Base-by-base conservation (phyloP, 1,140 invertebrate genomes). In the Pogonomyrmex barbatus region DNA sequence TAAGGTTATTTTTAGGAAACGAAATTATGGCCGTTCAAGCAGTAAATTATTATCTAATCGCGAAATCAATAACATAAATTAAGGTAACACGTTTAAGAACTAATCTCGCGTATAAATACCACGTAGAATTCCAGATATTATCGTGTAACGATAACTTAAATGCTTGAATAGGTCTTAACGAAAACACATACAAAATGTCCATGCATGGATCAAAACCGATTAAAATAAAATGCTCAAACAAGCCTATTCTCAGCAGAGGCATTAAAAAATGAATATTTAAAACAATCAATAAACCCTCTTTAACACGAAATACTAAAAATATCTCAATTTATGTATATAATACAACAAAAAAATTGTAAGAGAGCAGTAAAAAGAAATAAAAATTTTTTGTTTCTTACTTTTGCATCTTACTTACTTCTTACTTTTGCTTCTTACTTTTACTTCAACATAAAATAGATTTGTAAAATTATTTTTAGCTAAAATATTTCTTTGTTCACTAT, bases 51-150 rank as follows among this genome's bases (percentile, higher is more conserved):
- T 81, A 82, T 62, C 52, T 83, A 83, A 62, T 75, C 67, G 17
- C 30, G 30, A 45, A 45, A 73, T 83, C 42, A 36, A 83, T 83
- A 83, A 73, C n/a, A 50, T 83, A 83, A 83, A 83, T 83, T 83
- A 83, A 83, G 42, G 12, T 65, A 67, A 67, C 67, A 47, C 79
- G 17, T 75, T 83, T 83, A 83, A 30, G n/a, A 75, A 39, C 33
- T 50, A 83, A 73, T 83, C 45, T 75, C 17, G 68, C 30, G 54
- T 60, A 83, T 73, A 83, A 83, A 33, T 73, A 83, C n/a, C 52
- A 75, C 54, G 17, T 58, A 33, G 52, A 73, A 83, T 75, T 75
- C 33, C 42, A 76, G 54, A 83, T 73, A 60, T 39, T 83, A 73
- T 83, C 68, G 45, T 36, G 17, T 62, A 83, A 75, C 33, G 42